These are phyloP conservation scores for Galeruca laticollis DNA, from an alignment of 2,888 invertebrate species.

Conservation along the genomic window DNA sequence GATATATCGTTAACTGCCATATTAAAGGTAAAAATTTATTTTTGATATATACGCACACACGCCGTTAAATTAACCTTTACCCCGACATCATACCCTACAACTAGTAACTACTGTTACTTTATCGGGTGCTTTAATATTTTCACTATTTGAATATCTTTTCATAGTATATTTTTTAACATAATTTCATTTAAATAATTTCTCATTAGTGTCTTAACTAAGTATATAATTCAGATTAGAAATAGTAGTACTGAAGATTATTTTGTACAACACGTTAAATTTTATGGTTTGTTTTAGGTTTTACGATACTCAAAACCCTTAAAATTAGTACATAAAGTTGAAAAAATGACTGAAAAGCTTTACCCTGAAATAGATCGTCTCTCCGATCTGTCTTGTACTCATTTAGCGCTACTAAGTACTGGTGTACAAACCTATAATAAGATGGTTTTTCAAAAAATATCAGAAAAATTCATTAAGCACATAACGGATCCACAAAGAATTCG, in stretches of 20 bases:
- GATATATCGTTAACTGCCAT: constrained; percentile 77
- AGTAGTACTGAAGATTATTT: not conserved
- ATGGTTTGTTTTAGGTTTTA: constrained; percentile 63
- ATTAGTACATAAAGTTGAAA: constrained; percentile 66
- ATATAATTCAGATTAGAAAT: too few relatives aligned
- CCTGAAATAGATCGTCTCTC: constrained; percentile 73
- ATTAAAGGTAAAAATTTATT: constrained; percentile 68
- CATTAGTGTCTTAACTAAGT: too few relatives aligned
- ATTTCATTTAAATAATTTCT: too few relatives aligned
- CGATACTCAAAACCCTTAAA: constrained; percentile 70
- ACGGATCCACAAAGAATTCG: constrained; percentile 63
- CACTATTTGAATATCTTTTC: too few relatives aligned
- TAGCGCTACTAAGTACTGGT: constrained; percentile 74
- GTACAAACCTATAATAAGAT: constrained; percentile 67
- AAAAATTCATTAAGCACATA: constrained; percentile 69
- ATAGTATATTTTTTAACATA: too few relatives aligned
- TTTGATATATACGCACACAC: not conserved
- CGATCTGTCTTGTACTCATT: constrained; percentile 74
- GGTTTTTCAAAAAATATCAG: constrained; percentile 68
- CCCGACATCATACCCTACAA: too few relatives aligned
- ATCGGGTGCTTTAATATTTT: too few relatives aligned
- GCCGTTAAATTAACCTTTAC: too few relatives aligned
- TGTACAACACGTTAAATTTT: not conserved
- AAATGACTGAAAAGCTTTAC: constrained; percentile 70
- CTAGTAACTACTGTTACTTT: too few relatives aligned